A percentile compares a stretch with the other conserved stretches of the same genome.
These are phyloP conservation scores for Dendrocincla fuliginosa DNA, from an alignment of 2,797 vertebrate species.

Conservation along the genomic window DNA sequence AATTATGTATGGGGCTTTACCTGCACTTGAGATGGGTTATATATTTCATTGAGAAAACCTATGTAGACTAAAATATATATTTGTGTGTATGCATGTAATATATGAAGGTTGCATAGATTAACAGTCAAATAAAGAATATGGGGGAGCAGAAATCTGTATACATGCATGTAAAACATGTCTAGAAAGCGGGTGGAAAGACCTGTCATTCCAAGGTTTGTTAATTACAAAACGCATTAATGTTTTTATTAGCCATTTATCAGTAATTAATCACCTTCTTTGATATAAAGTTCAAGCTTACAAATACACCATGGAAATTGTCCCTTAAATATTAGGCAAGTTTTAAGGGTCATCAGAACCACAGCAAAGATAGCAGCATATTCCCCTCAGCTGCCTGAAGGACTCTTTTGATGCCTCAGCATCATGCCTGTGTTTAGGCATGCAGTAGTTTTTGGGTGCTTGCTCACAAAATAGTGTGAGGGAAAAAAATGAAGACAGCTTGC, in stretches of 20 bases:
- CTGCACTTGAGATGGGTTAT: conserved; percentile 69
- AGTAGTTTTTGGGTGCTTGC: background rate
- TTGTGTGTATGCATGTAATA: conserved; percentile 25
- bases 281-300: conserved; percentile 87
- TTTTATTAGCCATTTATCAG: conserved; percentile 90
- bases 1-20: conserved; percentile 77
- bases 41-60: conserved; percentile 78
- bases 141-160: background rate
- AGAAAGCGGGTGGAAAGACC: conserved; percentile 73
- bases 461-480: background rate
- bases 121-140: conserved; percentile 56
- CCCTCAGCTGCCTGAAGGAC: conserved; percentile 16
- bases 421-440: background rate
- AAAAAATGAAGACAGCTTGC: background rate
- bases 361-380: conserved; percentile 39
- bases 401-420: conserved; percentile 8
- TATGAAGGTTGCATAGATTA: conserved; percentile 55
- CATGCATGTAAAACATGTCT: background rate
- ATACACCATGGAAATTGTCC: conserved; percentile 74
- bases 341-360: conserved; percentile 44
- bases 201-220: conserved; percentile 75
- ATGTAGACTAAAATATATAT: conserved; percentile 66
- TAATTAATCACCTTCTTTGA: conserved; percentile 89
- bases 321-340: conserved; percentile 56
- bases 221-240: conserved; percentile 86